phyloP scores from a whole-genome alignment of 2,888 invertebrate species.

The Gibbula magus region DNA sequence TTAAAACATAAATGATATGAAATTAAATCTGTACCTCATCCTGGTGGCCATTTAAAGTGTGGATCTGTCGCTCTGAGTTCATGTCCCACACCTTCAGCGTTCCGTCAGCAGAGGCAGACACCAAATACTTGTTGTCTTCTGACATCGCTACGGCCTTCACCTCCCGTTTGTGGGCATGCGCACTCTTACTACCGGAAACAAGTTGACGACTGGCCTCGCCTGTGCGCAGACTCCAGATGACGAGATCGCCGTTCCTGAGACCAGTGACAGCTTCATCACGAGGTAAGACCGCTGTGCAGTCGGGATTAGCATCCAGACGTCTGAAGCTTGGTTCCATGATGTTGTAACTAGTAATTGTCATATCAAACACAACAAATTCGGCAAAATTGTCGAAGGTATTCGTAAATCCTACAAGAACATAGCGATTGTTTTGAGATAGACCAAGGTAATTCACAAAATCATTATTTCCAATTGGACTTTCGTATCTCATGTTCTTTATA shows the following conservation, averaged over 20 bases:
- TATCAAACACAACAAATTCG: slow-evolving; percentile 74
- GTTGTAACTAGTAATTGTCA: slow-evolving; percentile 66
- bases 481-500: slow-evolving; percentile 70
- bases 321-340: slow-evolving; percentile 71
- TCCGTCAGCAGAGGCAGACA: slow-evolving; percentile 73
- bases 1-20: no score
- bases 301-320: slow-evolving; percentile 71
- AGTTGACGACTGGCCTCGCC: slow-evolving; percentile 69
- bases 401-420: slow-evolving; percentile 74
- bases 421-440: slow-evolving; percentile 70
- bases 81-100: slow-evolving; percentile 74
- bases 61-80: slow-evolving; percentile 69
- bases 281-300: slow-evolving; percentile 71
- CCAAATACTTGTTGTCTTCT: slow-evolving; percentile 70
- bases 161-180: slow-evolving; percentile 70
- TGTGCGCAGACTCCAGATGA: slow-evolving; percentile 73
- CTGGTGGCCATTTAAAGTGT: slow-evolving; percentile 71
- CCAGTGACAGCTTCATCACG: slow-evolving; percentile 74
- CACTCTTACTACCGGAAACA: slow-evolving; percentile 55
- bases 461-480: slow-evolving; percentile 72
- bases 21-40: slow-evolving; percentile 69
- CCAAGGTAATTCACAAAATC: slow-evolving; percentile 71
- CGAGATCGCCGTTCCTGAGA: slow-evolving; percentile 73
- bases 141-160: slow-evolving; percentile 72
- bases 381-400: slow-evolving; percentile 73